Base-by-base conservation (phyloP, 2,113 vertebrate species). In the Monopterus albus region DNA sequence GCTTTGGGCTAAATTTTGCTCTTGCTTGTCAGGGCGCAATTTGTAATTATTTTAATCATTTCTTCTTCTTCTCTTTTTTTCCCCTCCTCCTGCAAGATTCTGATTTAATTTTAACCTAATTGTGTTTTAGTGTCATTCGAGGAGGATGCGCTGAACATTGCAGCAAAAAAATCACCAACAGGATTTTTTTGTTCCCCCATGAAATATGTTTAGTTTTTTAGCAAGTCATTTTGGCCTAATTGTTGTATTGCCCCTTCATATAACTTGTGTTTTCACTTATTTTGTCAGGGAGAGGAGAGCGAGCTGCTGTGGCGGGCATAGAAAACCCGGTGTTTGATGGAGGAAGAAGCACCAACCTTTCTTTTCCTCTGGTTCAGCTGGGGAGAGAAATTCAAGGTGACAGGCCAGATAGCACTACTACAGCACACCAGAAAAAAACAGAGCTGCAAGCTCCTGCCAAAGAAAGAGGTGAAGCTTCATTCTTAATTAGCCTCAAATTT, bases 1-100 rank as follows among this genome's bases (percentile, higher is more conserved):
- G 97, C 98, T 98, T 94, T 96, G 95, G 97, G 98, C 97, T 94
- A 98, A 99, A 98, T 99, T 99, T 98, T 99, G 96, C 96, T 99
- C 96, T 98, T 98, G 96, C 97, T 98, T 99, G 97, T 99, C 98
- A 99, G 96, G 96, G 96, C 95, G 95, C 97, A 98, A 98, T 98
- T 99, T 99, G 95, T 99, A 99, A 99, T 99, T 99, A 98, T 99
- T 99, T 99, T 99, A 98, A 99, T 98, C 94, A 98, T 99, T 99
- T 99, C 96, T 98, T 95, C 90, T 95, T 95, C 90, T 93, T n/a
- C 81, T 93, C 94, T 94, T 95, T 78, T 87, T 82, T 91, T 85
- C 91, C 91, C 88, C 72, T 90, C 85, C 90, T 92, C 92, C 93
- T 94, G 88, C 88, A 90, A 91, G 92, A 92, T 94, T 93, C 93